Conservation (phyloP, 2,113 vertebrate species). For the Hoplias malabaricus region DNA sequence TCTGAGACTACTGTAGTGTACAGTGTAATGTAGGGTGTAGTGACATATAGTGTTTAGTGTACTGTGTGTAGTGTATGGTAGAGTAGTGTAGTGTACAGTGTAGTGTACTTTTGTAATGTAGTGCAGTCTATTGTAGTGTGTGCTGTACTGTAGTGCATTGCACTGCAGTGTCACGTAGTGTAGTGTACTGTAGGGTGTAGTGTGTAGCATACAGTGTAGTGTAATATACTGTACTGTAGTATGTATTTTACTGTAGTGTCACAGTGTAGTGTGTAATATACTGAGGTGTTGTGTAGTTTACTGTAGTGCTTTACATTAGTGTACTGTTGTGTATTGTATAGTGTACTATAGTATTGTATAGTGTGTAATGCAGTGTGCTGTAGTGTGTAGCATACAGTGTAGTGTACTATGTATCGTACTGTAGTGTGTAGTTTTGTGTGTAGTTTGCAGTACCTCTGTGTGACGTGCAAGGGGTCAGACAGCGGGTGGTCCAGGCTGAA, state of each 20-base stretch:
- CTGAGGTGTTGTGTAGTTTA: background rate
- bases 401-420: background rate
- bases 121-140: background rate
- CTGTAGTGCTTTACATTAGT: background rate
- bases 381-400: too few species aligned
- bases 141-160: background rate
- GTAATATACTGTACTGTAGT: background rate
- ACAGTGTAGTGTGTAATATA: too few species aligned
- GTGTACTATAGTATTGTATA: background rate
- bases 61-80: background rate
- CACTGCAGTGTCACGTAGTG: background rate
- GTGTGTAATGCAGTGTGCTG: background rate
- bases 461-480: constrained; percentile 88
- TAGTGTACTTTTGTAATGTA: background rate
- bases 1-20: background rate
- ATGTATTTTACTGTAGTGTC: background rate
- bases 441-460: constrained; percentile 81
- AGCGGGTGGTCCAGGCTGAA: constrained; percentile 87
- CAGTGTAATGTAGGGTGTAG: background rate
- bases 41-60: too few species aligned
- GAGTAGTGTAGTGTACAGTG: too few species aligned
- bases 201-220: too few species aligned
- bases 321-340: background rate
- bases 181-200: too few species aligned
- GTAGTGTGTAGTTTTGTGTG: background rate